Evolutionary conservation across 2,888 invertebrate genomes (phyloP), one percentile per base, ranked within the genome.

Genomic region (Meteorus colon): DNA sequence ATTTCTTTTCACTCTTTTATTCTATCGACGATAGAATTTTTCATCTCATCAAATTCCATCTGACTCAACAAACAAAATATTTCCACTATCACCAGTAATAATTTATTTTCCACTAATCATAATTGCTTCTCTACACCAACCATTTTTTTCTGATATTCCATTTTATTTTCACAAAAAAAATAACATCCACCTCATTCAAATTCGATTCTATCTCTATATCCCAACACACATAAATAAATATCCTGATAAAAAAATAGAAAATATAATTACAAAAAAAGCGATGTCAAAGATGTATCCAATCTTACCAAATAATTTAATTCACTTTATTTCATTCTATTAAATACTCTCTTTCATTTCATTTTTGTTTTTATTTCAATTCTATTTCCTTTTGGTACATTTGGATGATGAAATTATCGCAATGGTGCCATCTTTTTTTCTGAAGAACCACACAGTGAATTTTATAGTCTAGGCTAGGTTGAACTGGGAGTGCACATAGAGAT

Each of bases 401-500:
- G n/a, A 48, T 48, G 48, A n/a, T n/a, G 29, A 45, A 62, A 72
- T 62, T 72, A 62, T 72, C 41, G 71, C 62, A 45, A 72, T 72
- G 62, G 31, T 63, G 71, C 71, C 48, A 72, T 72, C 29, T 72
- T 72, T 62, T 60, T 72, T 34, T 41, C 41, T 27, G 16, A 27
- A 29, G 4, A 34, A n/a, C 31, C 34, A 63, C 27, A 63, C 34
- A 62, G 1, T 60, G 62, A 10, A 31, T 45, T 34, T 48, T 67
- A 71, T 55, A 51, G 80, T 82, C 80, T 82, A 84, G 83, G 82
- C 83, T 84, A 86, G 85, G 83, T 82, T 84, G 82, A 81, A 67
- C 69, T 29, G 59, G 55, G 73, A 59, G 65, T 77, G 69, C 67
- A 78, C 73, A 74, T 69, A 76, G 78, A 79, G 81, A 82, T 82